Evolutionary conservation across 2,797 vertebrate genomes (phyloP).

Genomic region (Cryptoprocta ferox): DNA sequence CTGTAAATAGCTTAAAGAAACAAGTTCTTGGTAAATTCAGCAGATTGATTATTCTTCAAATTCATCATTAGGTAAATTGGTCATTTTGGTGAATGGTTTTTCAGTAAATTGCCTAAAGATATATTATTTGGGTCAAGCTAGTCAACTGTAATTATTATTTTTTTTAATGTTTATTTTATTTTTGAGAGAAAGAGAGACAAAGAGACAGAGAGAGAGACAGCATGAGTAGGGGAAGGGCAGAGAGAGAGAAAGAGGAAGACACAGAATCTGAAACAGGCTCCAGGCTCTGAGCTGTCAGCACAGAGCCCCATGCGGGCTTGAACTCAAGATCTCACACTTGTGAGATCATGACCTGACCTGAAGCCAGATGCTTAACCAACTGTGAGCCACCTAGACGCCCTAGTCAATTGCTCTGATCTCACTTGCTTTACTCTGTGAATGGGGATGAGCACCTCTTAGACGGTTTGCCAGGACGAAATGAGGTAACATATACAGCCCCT

Average conservation of each 20-base stretch:
- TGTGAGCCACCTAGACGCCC: no score
- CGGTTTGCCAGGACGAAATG: not conserved
- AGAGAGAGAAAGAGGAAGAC: no score
- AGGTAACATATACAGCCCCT: not conserved
- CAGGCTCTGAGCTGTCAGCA: no score
- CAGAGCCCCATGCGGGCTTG: no score
- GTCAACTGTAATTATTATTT: not conserved
- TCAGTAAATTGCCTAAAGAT: not conserved
- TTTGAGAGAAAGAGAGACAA: no score
- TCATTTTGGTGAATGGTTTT: conserved; percentile 14
- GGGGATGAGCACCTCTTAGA: not conserved
- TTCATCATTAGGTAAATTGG: conserved; percentile 40
- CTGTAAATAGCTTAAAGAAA: conserved; percentile 25
- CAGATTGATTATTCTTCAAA: conserved; percentile 11
- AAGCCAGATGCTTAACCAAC: no score
- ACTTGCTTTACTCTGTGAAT: not conserved
- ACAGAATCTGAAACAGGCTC: no score
- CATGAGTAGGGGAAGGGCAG: no score
- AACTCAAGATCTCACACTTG: no score
- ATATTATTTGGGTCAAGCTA: not conserved
- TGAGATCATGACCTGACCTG: no score
- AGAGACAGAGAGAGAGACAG: no score
- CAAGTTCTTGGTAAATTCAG: conserved; percentile 35
- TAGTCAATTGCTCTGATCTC: not conserved
- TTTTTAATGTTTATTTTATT: no score